phyloP scores from a whole-genome alignment of 2,888 invertebrate genomes.

The Catocala fraxini region DNA sequence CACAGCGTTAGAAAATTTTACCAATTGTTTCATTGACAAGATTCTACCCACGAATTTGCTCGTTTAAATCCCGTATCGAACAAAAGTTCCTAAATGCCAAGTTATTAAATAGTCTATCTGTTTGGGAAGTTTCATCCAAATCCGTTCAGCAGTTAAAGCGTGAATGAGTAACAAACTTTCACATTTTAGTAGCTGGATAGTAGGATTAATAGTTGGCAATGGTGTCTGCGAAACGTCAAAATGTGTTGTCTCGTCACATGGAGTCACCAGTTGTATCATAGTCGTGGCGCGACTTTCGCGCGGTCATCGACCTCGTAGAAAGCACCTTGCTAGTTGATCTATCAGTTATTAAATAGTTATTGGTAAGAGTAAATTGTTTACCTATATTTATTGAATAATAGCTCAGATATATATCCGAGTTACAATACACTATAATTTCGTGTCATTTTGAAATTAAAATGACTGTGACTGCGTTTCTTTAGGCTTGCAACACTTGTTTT shows the following conservation, averaged over 20 bases:
- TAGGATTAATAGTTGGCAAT: slow-evolving; percentile 1
- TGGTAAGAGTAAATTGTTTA: slow-evolving; percentile 20
- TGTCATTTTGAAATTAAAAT: neutral
- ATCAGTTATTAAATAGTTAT: slow-evolving; percentile 47
- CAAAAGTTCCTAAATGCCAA: too few species aligned
- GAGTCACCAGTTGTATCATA: slow-evolving; percentile 49
- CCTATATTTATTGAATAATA: slow-evolving; percentile 33
- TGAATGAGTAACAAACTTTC: too few species aligned
- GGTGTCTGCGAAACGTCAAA: slow-evolving; percentile 24
- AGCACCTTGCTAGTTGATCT: slow-evolving; percentile 53
- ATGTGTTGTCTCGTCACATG: slow-evolving; percentile 30
- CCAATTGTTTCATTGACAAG: too few species aligned
- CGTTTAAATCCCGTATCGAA: too few species aligned
- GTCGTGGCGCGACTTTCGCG: slow-evolving; percentile 57
- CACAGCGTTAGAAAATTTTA: too few species aligned
- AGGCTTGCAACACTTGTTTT: too few species aligned
- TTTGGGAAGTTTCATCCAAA: too few species aligned
- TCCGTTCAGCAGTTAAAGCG: too few species aligned
- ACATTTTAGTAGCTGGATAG: too few species aligned
- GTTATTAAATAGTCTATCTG: too few species aligned
- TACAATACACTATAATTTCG: neutral
- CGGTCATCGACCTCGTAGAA: slow-evolving; percentile 68
- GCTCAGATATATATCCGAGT: neutral
- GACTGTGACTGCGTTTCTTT: too few species aligned
- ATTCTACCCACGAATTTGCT: too few species aligned